Conservation (phyloP, 2,888 invertebrate genomes). For the Monopis laevigella region DNA sequence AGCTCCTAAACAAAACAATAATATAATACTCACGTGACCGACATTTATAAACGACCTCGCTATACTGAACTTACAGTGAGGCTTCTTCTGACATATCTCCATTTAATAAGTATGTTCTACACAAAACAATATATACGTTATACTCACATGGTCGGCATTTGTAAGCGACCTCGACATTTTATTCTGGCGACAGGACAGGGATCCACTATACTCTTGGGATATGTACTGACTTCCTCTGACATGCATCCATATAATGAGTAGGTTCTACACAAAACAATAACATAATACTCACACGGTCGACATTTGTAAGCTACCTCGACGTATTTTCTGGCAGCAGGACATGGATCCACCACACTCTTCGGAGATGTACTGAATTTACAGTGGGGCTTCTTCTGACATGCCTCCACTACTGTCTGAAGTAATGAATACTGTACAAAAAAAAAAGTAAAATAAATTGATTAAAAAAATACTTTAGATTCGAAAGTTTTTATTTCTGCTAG, state of each 20-base stretch:
- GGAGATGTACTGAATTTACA: slow-evolving; percentile 90
- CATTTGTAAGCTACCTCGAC: slow-evolving; percentile 96
- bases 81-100: slow-evolving; percentile 91
- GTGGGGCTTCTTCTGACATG: slow-evolving; percentile 90
- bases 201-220: slow-evolving; percentile 84
- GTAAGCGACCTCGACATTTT: slow-evolving; percentile 94
- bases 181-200: slow-evolving; percentile 89
- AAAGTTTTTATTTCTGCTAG: too few relatives aligned
- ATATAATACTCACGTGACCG: slow-evolving; percentile 83
- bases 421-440: slow-evolving; percentile 74
- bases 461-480: background rate
- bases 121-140: too few relatives aligned
- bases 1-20: too few relatives aligned
- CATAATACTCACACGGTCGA: slow-evolving; percentile 84
- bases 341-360: slow-evolving; percentile 88
- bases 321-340: slow-evolving; percentile 88
- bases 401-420: slow-evolving; percentile 91
- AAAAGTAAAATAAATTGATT: too few relatives aligned
- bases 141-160: slow-evolving; percentile 96
- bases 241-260: too few relatives aligned
- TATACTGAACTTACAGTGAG: slow-evolving; percentile 89
- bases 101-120: too few relatives aligned
- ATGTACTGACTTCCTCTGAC: slow-evolving; percentile 92
- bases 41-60: slow-evolving; percentile 95
- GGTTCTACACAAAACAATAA: too few relatives aligned